Evolutionary conservation across 92 coral and sea anemone genomes (phyloP).

Genomic region (Heliopora coerulea): DNA sequence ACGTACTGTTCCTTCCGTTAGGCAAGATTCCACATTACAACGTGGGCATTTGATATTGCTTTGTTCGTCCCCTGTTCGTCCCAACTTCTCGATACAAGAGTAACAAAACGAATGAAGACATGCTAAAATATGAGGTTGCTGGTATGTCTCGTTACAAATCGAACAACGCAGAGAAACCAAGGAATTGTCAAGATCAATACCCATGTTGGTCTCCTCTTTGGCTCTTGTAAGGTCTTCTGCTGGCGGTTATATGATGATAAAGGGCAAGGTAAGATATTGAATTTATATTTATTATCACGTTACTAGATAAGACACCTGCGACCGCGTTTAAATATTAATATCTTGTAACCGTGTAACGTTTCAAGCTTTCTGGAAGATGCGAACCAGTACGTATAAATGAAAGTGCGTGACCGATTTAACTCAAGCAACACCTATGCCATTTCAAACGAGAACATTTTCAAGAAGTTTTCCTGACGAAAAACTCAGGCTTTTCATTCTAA

Average conservation of each 20-base stretch:
- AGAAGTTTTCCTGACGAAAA: too few species aligned
- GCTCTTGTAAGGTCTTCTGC: too few species aligned
- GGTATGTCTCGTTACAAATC: constrained; percentile 4
- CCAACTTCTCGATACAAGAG: background rate
- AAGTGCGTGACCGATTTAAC: too few species aligned
- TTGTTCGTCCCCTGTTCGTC: constrained; percentile 6
- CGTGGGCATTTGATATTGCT: background rate
- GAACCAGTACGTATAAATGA: background rate
- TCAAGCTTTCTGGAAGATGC: too few species aligned
- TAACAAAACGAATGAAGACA: constrained; percentile 39
- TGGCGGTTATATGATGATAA: too few species aligned
- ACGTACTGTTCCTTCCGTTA: background rate
- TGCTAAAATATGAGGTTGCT: background rate
- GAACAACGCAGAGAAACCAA: constrained; percentile 19
- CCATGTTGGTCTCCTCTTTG: too few species aligned
- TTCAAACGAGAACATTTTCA: too few species aligned
- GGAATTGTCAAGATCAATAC: too few species aligned
- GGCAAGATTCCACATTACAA: background rate
- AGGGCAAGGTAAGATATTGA: background rate
- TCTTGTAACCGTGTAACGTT: too few species aligned
- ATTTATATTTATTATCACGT: constrained; percentile 7
- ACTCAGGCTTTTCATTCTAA: too few species aligned
- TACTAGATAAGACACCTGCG: constrained; percentile 28
- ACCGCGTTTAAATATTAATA: constrained; percentile 7
- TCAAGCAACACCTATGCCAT: too few species aligned